phyloP scores from a whole-genome alignment of 1,140 invertebrate species.

The Zaprionus camerounensis region DNA sequence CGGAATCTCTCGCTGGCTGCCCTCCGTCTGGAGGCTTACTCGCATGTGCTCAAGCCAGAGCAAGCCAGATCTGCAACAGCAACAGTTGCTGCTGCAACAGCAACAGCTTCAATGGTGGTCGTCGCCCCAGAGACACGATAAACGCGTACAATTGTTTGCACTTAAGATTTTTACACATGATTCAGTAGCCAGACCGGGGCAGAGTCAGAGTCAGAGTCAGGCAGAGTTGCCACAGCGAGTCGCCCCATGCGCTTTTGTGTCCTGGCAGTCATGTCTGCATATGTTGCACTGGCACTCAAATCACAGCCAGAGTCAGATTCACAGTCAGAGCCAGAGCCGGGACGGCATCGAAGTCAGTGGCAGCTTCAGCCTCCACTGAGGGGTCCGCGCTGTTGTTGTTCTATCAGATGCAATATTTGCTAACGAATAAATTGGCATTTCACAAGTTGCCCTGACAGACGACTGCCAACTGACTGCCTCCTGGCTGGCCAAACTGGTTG shows the following conservation, averaged over 20 bases:
- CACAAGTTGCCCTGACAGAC: conserved; percentile 81
- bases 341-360: conserved; percentile 4
- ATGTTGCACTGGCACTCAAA: conserved; percentile 79
- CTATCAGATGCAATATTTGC: conserved; percentile 83
- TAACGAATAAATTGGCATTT: conserved; percentile 83
- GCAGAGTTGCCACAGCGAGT: conserved; percentile 5
- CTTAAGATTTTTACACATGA: conserved; percentile 84
- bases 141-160: conserved; percentile 84
- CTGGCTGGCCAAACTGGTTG: conserved; percentile 55
- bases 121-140: conserved; percentile 81
- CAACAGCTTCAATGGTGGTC: conserved; percentile 77
- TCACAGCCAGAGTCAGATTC: conserved; percentile 34
- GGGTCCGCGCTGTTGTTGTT: conserved; percentile 55
- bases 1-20: conserved; percentile 67
- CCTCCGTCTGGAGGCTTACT: conserved; percentile 10
- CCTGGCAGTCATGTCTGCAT: conserved; percentile 78
- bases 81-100: not conserved
- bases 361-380: conserved; percentile 1
- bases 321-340: not conserved
- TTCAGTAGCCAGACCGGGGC: conserved; percentile 71
- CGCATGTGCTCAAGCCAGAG: not conserved
- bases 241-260: conserved; percentile 49
- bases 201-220: conserved; percentile 39
- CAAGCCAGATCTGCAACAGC: not conserved
- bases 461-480: conserved; percentile 66